Conservation (phyloP, 2,113 vertebrate species). For the Tragelaphus imberbis region DNA sequence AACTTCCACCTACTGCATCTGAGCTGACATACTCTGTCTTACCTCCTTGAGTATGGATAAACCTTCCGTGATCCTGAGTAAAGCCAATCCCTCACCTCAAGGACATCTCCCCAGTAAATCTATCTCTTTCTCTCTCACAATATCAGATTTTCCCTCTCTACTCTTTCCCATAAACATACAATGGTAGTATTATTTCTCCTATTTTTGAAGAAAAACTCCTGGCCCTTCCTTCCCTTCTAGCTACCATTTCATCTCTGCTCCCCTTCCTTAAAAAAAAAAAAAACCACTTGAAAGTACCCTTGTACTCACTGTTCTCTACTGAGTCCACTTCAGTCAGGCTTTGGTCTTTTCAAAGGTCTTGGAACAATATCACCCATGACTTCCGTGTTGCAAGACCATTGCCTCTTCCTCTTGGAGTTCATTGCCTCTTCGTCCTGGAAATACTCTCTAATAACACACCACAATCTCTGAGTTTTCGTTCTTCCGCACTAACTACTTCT, state of each 20-base stretch:
- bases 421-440: too few relatives aligned
- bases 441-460: too few relatives aligned
- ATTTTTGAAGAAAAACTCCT: not conserved
- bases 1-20: not conserved
- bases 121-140: not conserved
- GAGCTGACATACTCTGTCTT: not conserved
- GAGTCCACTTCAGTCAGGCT: too few relatives aligned
- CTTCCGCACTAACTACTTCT: too few relatives aligned
- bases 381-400: too few relatives aligned
- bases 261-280: not conserved
- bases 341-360: too few relatives aligned
- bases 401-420: too few relatives aligned
- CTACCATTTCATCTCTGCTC: not conserved
- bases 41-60: not conserved
- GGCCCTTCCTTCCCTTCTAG: not conserved
- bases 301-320: too few relatives aligned
- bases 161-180: not conserved
- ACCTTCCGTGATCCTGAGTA: not conserved
- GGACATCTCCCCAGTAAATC: not conserved
- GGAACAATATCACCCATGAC: too few relatives aligned
- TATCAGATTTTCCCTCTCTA: not conserved
- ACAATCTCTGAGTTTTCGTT: too few relatives aligned
- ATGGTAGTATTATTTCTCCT: not conserved
- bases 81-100: not conserved
- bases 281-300: not conserved